Evolutionary conservation across 2,888 invertebrate species (phyloP).

Genomic region (Prosopocoilus inquinatus): DNA sequence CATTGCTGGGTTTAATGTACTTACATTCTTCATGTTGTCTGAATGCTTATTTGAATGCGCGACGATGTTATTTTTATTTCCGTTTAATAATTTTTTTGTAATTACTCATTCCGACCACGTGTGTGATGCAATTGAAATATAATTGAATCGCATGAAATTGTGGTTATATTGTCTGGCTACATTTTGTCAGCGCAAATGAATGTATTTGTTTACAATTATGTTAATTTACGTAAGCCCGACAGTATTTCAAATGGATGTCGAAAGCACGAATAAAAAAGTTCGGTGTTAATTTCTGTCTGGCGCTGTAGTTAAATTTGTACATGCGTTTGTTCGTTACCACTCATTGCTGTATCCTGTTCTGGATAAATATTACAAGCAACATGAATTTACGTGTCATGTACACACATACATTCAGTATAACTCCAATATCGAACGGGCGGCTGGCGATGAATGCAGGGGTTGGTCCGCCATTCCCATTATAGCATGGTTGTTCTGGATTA

Average conservation of each 20-base stretch:
- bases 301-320: too few species aligned
- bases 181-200: too few species aligned
- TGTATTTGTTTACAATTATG: too few species aligned
- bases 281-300: too few species aligned
- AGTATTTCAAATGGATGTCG: too few species aligned
- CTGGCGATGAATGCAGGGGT: background rate
- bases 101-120: slow-evolving; percentile 5
- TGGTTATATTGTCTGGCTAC: background rate
- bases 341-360: background rate
- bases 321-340: background rate
- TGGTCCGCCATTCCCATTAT: too few species aligned
- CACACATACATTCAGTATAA: background rate
- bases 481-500: background rate
- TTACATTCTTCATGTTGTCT: background rate
- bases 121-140: slow-evolving; percentile 8
- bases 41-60: slow-evolving; percentile 5
- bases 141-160: slow-evolving; percentile 15
- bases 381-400: background rate
- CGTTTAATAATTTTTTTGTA: slow-evolving; percentile 4
- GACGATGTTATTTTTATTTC: slow-evolving; percentile 11
- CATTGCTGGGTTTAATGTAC: background rate
- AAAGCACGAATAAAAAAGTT: too few species aligned
- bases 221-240: too few species aligned
- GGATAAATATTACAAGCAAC: background rate
- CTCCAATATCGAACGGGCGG: background rate